A percentile compares a stretch with the other conserved stretches of the same genome.
Conservation (phyloP, 2,113 vertebrate genomes). For the Agelaius tricolor region DNA sequence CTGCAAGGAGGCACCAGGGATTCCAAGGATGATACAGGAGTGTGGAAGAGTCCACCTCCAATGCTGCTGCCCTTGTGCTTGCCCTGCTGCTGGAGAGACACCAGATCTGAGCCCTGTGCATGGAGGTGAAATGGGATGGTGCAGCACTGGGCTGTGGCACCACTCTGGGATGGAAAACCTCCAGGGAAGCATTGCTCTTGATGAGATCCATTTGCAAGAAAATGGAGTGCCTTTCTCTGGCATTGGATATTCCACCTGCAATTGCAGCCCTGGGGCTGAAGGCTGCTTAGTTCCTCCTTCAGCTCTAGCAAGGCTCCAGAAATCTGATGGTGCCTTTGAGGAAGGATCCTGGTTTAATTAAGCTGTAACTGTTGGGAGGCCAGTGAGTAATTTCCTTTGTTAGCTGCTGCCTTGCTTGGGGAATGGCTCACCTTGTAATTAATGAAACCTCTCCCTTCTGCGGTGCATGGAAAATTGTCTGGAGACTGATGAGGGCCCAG, state of each 20-base stretch:
- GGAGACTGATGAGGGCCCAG: neutral
- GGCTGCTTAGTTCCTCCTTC: neutral
- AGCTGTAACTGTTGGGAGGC: neutral
- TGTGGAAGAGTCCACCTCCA: neutral
- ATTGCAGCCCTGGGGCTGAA: neutral
- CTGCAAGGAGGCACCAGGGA: neutral
- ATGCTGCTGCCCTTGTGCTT: neutral
- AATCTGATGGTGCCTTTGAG: slow-evolving; percentile 24
- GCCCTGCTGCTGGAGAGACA: neutral
- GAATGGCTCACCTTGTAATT: neutral
- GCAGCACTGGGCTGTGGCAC: neutral
- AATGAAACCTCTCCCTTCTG: slow-evolving; percentile 1
- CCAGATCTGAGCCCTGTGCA: neutral
- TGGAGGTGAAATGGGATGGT: neutral
- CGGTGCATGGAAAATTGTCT: neutral
- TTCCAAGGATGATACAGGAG: neutral
- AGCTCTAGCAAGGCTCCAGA: neutral
- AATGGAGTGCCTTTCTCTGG: neutral
- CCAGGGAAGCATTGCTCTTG: neutral
- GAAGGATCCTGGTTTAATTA: neutral
- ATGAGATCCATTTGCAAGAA: neutral
- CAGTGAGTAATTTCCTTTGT: slow-evolving; percentile 23
- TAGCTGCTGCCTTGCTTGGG: neutral
- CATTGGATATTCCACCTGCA: neutral
- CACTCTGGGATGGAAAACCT: neutral